Percentiles rank a stretch among this genome's conserved stretches.
These are phyloP conservation scores for Acanthoscelides obtectus DNA, from an alignment of 2,888 invertebrate genomes.

Conservation along the genomic window DNA sequence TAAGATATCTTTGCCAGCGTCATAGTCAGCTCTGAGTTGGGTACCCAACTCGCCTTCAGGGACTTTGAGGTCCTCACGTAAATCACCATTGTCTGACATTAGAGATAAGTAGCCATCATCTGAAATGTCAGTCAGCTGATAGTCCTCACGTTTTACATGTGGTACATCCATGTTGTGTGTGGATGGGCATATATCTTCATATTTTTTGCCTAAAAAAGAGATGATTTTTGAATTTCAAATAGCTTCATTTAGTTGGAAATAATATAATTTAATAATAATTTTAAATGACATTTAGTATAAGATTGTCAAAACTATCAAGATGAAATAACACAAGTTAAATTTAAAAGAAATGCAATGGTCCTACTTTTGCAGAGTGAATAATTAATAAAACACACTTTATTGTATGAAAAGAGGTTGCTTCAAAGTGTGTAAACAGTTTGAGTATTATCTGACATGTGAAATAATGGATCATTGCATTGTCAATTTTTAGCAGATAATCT, in stretches of 20 bases:
- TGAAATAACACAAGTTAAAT: too few species aligned
- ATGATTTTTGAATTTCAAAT: too few species aligned
- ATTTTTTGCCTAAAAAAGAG: constrained; percentile 73
- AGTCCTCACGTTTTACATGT: constrained; percentile 96
- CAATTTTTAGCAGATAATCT: too few species aligned
- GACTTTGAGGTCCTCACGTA: constrained; percentile 93
- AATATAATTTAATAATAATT: neutral
- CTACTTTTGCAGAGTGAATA: too few species aligned
- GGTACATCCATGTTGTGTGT: constrained; percentile 99
- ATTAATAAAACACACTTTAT: too few species aligned
- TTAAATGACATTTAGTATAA: neutral
- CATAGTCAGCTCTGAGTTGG: constrained; percentile 81
- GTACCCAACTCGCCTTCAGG: constrained; percentile 91
- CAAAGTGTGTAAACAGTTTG: too few species aligned
- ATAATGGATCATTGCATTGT: too few species aligned
- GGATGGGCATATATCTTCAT: constrained; percentile 99
- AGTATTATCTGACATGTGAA: too few species aligned
- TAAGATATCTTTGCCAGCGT: constrained; percentile 83
- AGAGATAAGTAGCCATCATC: constrained; percentile 91
- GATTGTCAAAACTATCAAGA: too few species aligned
- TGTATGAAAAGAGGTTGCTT: too few species aligned
- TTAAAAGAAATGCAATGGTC: too few species aligned
- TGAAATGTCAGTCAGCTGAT: constrained; percentile 88
- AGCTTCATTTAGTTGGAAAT: neutral
- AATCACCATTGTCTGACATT: constrained; percentile 93